These are phyloP conservation scores for Sebastiscus albofasciatus DNA, from an alignment of 2,797 vertebrate species.

Conservation along the genomic window DNA sequence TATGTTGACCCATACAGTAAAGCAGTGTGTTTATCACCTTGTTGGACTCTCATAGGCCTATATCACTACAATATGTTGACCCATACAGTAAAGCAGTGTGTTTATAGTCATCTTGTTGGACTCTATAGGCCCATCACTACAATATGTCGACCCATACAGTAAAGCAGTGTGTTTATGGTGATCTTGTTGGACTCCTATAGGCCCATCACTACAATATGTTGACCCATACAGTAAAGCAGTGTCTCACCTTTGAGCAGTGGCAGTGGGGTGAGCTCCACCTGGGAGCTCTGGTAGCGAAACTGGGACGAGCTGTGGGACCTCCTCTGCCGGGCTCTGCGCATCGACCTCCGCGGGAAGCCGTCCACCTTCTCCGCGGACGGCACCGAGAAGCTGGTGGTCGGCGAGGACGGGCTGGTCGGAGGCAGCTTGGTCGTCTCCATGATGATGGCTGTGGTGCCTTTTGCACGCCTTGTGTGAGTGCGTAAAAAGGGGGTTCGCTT, in stretches of 20 bases:
- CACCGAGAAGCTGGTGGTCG: conserved; percentile 90
- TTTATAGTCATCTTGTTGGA: background rate
- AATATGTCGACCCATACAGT: too few species aligned
- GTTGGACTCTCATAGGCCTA: too few species aligned
- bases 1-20: background rate
- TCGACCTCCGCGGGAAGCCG: conserved; percentile 92
- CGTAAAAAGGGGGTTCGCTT: conserved; percentile 10
- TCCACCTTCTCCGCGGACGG: conserved; percentile 95
- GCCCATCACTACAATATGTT: background rate
- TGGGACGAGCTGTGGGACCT: conserved; percentile 95
- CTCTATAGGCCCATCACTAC: too few species aligned
- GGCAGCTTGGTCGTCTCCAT: conserved; percentile 90
- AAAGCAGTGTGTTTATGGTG: background rate
- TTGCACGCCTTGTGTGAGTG: conserved; percentile 10
- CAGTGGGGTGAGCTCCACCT: conserved; percentile 93
- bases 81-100: too few species aligned
- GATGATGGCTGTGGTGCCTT: conserved; percentile 2
- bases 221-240: background rate
- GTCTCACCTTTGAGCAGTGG: conserved; percentile 93
- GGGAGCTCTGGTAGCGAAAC: conserved; percentile 95
- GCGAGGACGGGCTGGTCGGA: conserved; percentile 92
- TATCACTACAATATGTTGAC: too few species aligned
- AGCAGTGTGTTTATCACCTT: too few species aligned
- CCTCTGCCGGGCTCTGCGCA: conserved; percentile 90
- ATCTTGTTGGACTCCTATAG: background rate